Evolutionary conservation across 2,797 vertebrate species (phyloP).

Genomic region (Mus minutoides): DNA sequence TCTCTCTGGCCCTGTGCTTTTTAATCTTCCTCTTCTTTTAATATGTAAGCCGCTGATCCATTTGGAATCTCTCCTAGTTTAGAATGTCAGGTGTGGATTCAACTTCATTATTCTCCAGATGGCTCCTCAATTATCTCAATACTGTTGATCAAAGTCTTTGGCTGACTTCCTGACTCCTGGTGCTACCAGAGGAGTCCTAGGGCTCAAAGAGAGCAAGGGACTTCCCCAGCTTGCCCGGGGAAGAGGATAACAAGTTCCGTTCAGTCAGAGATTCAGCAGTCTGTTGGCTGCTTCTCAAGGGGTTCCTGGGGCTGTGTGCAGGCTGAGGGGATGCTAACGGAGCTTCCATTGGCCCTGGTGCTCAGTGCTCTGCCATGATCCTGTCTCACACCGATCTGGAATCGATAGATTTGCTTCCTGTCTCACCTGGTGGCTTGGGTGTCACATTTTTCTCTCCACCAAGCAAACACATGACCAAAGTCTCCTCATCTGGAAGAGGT

Average conservation of each 20-base stretch:
- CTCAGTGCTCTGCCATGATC: neutral
- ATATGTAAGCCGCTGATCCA: constrained; percentile 26
- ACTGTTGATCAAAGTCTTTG: constrained; percentile 60
- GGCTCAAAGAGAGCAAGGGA: constrained; percentile 1
- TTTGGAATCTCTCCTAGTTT: constrained; percentile 59
- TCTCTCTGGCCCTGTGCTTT: neutral
- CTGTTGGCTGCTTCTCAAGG: neutral
- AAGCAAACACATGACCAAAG: neutral
- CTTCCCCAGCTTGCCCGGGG: neutral
- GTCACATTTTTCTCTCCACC: neutral
- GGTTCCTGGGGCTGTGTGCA: neutral
- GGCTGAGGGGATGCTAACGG: neutral
- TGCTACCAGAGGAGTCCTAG: constrained; percentile 8
- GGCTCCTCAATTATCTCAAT: constrained; percentile 46
- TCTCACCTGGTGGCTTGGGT: neutral
- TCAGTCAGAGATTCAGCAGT: neutral
- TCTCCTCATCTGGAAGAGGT: neutral
- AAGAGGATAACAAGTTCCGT: neutral
- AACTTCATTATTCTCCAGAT: constrained; percentile 66
- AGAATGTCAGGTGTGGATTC: constrained; percentile 55
- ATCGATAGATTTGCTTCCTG: neutral
- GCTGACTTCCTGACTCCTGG: constrained; percentile 49
- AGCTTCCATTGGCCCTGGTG: neutral
- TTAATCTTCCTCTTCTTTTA: neutral
- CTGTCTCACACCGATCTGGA: neutral